Conservation (phyloP, 2,888 invertebrate species). For the Chaetogeoica ovagalla region DNA sequence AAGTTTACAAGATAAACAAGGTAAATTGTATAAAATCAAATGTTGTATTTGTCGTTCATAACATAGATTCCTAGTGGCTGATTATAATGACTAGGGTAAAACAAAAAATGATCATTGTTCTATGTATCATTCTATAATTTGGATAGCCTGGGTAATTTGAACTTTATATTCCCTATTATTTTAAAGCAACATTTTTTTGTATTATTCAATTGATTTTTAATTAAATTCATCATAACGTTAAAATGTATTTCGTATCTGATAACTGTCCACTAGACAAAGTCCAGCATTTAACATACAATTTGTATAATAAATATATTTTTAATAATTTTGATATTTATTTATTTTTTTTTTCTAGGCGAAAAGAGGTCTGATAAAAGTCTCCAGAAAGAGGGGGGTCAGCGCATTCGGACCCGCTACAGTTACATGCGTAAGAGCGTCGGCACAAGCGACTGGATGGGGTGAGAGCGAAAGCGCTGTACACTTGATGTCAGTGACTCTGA, state of each 20-base stretch:
- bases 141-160: too few species aligned
- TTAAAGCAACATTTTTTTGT: too few species aligned
- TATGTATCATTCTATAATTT: too few species aligned
- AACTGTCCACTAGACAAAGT: too few species aligned
- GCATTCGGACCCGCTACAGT: slow-evolving; percentile 45
- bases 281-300: too few species aligned
- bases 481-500: slow-evolving; percentile 47
- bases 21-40: background rate
- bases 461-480: slow-evolving; percentile 45
- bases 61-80: background rate
- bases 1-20: slow-evolving; percentile 52
- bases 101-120: too few species aligned
- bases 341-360: slow-evolving; percentile 35
- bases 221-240: too few species aligned
- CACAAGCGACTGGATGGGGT: slow-evolving; percentile 40
- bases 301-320: too few species aligned
- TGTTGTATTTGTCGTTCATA: background rate
- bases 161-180: too few species aligned
- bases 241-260: too few species aligned
- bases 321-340: background rate
- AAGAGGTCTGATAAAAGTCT: slow-evolving; percentile 52
- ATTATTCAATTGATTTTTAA: too few species aligned
- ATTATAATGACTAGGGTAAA: too few species aligned
- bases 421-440: slow-evolving; percentile 33
- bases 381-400: slow-evolving; percentile 51